Evolutionary conservation across 2,113 vertebrate species (phyloP).

Genomic region (Heterochromis multidens): DNA sequence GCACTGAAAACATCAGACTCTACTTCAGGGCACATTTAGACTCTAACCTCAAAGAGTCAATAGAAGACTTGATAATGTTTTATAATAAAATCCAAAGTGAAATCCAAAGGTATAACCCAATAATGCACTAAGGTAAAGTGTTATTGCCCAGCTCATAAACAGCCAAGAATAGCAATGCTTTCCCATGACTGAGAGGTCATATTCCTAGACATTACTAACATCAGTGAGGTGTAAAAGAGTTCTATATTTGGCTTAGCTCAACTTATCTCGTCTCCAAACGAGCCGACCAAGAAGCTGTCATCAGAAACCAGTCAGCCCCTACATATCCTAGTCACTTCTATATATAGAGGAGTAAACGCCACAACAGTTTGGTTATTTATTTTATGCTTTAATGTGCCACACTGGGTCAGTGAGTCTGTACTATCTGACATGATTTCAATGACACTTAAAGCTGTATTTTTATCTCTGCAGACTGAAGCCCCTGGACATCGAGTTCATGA

Average conservation of each 20-base stretch:
- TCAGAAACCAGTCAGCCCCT: not conserved
- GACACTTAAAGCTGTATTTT: not conserved
- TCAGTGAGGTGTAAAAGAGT: not conserved
- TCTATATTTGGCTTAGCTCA: conserved; percentile 20
- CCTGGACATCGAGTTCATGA: conserved; percentile 99
- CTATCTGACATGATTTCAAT: not conserved
- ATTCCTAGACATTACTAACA: conserved; percentile 7
- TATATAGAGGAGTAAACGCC: not conserved
- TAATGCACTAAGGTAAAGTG: not conserved
- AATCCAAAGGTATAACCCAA: not conserved
- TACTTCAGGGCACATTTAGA: not conserved
- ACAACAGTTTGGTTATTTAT: not conserved
- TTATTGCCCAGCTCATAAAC: not conserved
- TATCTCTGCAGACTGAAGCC: conserved; percentile 88
- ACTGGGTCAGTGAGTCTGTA: not conserved
- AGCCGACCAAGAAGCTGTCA: not conserved
- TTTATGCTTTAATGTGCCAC: not conserved
- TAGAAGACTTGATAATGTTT: not conserved
- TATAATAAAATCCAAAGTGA: not conserved
- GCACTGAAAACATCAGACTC: not conserved
- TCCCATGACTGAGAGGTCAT: conserved; percentile 19
- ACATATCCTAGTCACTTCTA: not conserved
- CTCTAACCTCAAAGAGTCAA: not conserved
- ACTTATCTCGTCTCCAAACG: not conserved
- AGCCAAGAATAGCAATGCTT: not conserved